Evolutionary conservation across 2,888 invertebrate genomes (phyloP).

Genomic region (Archips crataeganus): DNA sequence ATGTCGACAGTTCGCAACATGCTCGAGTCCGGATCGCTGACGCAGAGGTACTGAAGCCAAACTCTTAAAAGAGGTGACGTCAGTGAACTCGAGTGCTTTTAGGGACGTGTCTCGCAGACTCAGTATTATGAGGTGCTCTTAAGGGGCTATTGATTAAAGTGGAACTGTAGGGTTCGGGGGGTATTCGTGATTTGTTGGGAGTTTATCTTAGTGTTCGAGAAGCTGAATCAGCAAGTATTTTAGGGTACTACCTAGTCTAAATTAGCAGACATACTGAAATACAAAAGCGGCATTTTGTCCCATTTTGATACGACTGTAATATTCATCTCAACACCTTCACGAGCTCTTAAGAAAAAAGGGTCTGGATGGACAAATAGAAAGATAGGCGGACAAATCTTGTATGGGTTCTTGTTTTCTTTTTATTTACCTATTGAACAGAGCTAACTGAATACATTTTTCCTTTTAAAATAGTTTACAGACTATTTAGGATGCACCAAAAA

Average conservation of each 20-base stretch:
- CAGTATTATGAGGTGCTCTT: constrained; percentile 61
- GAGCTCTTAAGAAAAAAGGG: too few relatives aligned
- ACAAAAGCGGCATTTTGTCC: too few relatives aligned
- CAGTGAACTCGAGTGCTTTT: constrained; percentile 59
- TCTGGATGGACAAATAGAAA: too few relatives aligned
- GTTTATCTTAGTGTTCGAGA: not conserved
- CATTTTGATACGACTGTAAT: too few relatives aligned
- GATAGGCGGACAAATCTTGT: too few relatives aligned
- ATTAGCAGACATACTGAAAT: too few relatives aligned
- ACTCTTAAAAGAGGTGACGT: constrained; percentile 62
- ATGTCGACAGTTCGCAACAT: constrained; percentile 13
- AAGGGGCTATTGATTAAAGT: constrained; percentile 70
- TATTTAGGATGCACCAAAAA: too few relatives aligned
- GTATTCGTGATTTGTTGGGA: constrained; percentile 22
- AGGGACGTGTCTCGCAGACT: constrained; percentile 66
- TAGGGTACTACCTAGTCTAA: not conserved
- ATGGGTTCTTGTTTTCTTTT: too few relatives aligned
- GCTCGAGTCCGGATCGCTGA: constrained; percentile 59
- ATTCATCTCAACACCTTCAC: too few relatives aligned
- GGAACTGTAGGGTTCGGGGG: constrained; percentile 48
- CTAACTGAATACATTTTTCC: too few relatives aligned
- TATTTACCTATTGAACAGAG: too few relatives aligned
- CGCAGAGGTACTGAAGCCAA: constrained; percentile 68
- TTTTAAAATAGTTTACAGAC: too few relatives aligned
- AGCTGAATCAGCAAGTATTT: constrained; percentile 1